A percentile compares a stretch with the other conserved stretches of the same genome.
Conservation (phyloP, 2,888 invertebrate species). For the Coecobrya sp. region DNA sequence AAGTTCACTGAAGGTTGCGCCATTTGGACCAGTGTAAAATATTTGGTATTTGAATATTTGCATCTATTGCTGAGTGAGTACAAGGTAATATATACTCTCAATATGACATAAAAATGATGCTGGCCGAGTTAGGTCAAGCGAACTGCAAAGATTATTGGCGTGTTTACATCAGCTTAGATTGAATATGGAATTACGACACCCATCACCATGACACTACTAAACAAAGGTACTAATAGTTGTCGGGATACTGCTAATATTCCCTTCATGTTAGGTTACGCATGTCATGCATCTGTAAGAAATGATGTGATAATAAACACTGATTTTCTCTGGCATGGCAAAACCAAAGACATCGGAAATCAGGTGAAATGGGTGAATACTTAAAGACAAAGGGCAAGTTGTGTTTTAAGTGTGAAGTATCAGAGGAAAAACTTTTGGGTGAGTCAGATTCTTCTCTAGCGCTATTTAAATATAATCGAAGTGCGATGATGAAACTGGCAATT, state of each 20-base stretch:
- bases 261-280: neutral
- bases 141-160: conserved; percentile 24
- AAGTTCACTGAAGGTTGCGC: conserved; percentile 86
- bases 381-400: neutral
- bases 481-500: conserved; percentile 37
- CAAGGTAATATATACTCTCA: neutral
- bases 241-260: neutral
- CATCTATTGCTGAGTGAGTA: neutral
- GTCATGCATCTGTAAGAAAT: neutral
- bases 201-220: neutral
- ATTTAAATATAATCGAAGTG: conserved; percentile 25
- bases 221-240: neutral
- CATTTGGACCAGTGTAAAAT: conserved; percentile 30
- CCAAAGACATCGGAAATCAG: conserved; percentile 8
- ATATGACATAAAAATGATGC: conserved; percentile 6
- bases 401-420: neutral
- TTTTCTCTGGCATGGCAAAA: neutral
- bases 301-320: neutral
- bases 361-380: neutral
- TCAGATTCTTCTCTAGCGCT: conserved; percentile 1
- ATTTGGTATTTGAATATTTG: neutral
- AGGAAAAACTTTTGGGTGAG: neutral
- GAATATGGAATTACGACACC: neutral
- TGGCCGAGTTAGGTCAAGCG: conserved; percentile 62
- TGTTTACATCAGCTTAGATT: conserved; percentile 35